phyloP scores from a whole-genome alignment of 2,113 vertebrate species.

The Dolichallabes microphthalmus region DNA sequence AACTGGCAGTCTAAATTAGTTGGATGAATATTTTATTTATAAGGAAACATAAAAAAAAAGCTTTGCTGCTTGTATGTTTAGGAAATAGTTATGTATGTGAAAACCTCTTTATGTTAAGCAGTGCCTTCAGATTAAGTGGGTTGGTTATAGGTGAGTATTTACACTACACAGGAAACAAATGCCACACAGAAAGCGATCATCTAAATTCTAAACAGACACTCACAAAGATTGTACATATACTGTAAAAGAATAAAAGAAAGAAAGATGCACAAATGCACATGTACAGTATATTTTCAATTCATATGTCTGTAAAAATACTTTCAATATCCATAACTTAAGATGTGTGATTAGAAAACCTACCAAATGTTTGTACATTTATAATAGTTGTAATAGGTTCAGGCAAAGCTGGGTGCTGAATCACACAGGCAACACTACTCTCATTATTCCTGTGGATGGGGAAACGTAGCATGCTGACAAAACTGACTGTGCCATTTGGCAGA shows the following conservation, averaged over 20 bases:
- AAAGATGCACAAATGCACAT: neutral
- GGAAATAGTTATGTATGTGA: neutral
- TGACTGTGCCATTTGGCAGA: slow-evolving; percentile 62
- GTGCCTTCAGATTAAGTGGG: neutral
- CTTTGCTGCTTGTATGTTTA: no score
- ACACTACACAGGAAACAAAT: slow-evolving; percentile 40
- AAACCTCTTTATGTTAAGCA: neutral
- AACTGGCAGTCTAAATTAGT: neutral
- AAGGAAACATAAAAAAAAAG: neutral
- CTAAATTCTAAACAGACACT: slow-evolving; percentile 1
- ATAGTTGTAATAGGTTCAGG: slow-evolving; percentile 47
- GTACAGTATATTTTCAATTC: neutral
- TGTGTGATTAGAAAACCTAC: slow-evolving; percentile 27
- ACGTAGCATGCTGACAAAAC: slow-evolving; percentile 59
- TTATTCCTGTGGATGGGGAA: slow-evolving; percentile 68
- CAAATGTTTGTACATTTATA: slow-evolving; percentile 53
- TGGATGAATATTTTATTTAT: neutral
- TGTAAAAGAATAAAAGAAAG: neutral
- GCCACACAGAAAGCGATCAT: neutral
- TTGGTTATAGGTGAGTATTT: slow-evolving; percentile 23
- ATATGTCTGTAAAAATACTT: neutral
- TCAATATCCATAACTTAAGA: neutral
- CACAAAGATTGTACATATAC: neutral
- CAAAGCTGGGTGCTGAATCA: slow-evolving; percentile 63
- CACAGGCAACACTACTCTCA: slow-evolving; percentile 62